Evolutionary conservation across 1,140 invertebrate genomes (phyloP), one percentile per base, ranked within the genome.

Genomic region (Euura lappo): DNA sequence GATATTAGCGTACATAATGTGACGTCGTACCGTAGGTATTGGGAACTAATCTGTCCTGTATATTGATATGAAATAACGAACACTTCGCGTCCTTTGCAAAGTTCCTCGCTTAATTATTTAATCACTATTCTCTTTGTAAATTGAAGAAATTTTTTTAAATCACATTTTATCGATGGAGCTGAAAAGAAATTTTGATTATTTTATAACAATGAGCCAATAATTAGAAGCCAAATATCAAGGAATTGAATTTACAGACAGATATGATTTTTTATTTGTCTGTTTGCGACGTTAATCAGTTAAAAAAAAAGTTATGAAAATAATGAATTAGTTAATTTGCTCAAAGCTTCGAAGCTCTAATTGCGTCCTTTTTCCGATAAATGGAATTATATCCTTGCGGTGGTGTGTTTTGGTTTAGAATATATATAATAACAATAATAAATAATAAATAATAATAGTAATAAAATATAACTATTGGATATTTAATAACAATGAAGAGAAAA

Each of bases 381-480:
- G 51, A 60, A n/a, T 3, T 11, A 60, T 67, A 65, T 72, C 71
- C 69, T 72, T 45, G 66, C 72, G 75, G 72, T 71, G 74, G 51
- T 69, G 69, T 73, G 74, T 45, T 43, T 72, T n/a, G 44, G 69
- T 60, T 71, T 74, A 44, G 45, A 46, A 70, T 28, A 28, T 28
- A 28, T 28, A 28, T 28, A 28, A 28, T 28, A 28, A 28, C 28
- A 28, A 28, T 28, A 28, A 28, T 28, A 28, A 28, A 28, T 28
- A 28, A 28, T 28, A 28, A 28, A 28, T 28, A 28, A 28, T 70
- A 47, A 70, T 70, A 68, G 71, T 74, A 71, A 65, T 44, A 74
- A 74, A 6, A 71, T 51, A 71, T 67, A 60, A 71, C 68, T 74
- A 74, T 10, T 67, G 60, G 70, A 60, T 74, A 74, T 28, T 13